Percentiles rank a stretch among this genome's conserved stretches.
These are phyloP conservation scores for Schrankia costaestrigalis DNA, from an alignment of 2,888 invertebrate species.

Conservation along the genomic window DNA sequence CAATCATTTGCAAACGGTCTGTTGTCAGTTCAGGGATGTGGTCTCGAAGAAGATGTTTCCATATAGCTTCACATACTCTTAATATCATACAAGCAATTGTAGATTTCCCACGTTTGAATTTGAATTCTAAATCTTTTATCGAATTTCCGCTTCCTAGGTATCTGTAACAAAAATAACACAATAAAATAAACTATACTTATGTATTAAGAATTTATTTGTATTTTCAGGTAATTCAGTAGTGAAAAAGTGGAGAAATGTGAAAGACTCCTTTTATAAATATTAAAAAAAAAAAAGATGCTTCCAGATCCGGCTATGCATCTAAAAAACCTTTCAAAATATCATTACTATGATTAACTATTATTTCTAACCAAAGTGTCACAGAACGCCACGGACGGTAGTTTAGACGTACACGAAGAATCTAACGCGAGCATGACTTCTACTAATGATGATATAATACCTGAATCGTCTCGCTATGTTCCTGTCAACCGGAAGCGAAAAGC, in stretches of 20 bases:
- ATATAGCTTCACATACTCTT: no score
- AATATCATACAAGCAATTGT: no score
- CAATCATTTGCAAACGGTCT: conserved; percentile 7
- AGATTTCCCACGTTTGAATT: no score
- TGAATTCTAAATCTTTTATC: no score
- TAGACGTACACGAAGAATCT: no score
- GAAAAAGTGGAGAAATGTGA: conserved; percentile 8
- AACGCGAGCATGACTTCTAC: no score
- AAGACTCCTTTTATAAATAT: conserved; percentile 11
- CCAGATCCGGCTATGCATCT: conserved; percentile 13
- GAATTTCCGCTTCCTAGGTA: no score
- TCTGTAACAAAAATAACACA: conserved; percentile 12
- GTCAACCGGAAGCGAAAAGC: conserved; percentile 16
- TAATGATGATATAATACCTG: no score
- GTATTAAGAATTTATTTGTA: no score
- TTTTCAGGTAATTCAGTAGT: conserved; percentile 14
- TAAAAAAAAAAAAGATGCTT: conserved; percentile 12
- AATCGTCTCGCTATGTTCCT: conserved; percentile 15
- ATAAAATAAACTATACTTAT: conserved; percentile 6
- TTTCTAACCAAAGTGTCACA: conserved; percentile 15
- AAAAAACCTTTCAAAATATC: conserved; percentile 17
- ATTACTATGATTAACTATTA: conserved; percentile 11
- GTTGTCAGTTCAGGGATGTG: conserved; percentile 5
- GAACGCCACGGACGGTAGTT: background rate
- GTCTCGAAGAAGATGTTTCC: conserved; percentile 19